Evolutionary conservation across 2,888 invertebrate genomes (phyloP).

Genomic region (Antheraea assamensis): DNA sequence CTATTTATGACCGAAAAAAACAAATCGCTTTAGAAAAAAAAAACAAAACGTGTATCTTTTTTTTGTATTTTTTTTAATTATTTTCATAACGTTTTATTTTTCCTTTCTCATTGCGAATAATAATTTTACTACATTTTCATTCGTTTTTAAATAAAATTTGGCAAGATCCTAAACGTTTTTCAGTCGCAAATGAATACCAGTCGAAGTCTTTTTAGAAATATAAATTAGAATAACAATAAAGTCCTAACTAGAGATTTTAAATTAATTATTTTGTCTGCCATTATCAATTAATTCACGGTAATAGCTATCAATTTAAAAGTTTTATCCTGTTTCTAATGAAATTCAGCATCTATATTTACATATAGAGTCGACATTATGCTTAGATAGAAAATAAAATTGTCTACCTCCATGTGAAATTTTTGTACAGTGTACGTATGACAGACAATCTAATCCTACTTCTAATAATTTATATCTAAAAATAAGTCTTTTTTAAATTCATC

Average conservation of each 20-base stretch:
- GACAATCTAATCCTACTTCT: conserved; percentile 46
- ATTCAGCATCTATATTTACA: not conserved
- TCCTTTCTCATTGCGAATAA: conserved; percentile 29
- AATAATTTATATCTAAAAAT: conserved; percentile 52
- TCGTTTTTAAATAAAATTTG: conserved; percentile 51
- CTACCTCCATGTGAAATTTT: not conserved
- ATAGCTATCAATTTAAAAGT: not conserved
- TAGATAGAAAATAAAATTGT: not conserved
- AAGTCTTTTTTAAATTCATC: conserved; percentile 72
- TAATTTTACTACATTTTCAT: conserved; percentile 30
- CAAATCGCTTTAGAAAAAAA: conserved; percentile 23
- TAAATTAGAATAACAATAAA: conserved; percentile 13
- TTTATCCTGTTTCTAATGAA: not conserved
- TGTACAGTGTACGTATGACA: conserved; percentile 30
- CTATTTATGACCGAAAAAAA: not conserved
- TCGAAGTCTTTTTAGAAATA: conserved; percentile 45
- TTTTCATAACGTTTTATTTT: conserved; percentile 34
- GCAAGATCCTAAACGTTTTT: conserved; percentile 68
- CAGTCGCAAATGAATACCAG: conserved; percentile 54
- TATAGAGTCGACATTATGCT: not conserved
- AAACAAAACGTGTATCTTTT: conserved; percentile 28
- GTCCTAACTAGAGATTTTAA: conserved; percentile 29
- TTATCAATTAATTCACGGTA: conserved; percentile 18
- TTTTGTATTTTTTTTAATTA: conserved; percentile 32
- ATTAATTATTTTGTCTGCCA: conserved; percentile 33